Evolutionary conservation across 2,888 invertebrate genomes (phyloP).

Genomic region (Tinea trinotella): DNA sequence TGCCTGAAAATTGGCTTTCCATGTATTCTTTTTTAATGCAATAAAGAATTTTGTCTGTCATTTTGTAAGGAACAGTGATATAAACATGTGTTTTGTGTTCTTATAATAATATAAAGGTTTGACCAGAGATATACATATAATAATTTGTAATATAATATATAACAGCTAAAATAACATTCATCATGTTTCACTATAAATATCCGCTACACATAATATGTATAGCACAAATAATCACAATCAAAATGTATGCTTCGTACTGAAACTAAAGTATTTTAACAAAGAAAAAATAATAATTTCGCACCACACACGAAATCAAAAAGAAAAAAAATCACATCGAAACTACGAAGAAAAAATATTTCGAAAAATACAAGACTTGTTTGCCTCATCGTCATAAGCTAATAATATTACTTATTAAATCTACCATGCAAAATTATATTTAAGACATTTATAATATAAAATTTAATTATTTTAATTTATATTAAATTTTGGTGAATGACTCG

Average conservation of each 20-base stretch:
- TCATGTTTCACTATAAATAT: background rate
- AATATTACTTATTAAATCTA: slow-evolving; percentile 25
- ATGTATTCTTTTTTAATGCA: slow-evolving; percentile 39
- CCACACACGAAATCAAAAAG: background rate
- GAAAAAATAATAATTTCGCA: background rate
- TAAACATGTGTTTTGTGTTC: no score
- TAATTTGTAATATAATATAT: background rate
- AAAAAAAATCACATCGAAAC: background rate
- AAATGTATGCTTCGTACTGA: background rate
- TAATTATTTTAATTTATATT: no score
- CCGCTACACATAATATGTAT: background rate
- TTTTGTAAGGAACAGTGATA: no score
- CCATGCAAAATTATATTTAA: slow-evolving; percentile 38
- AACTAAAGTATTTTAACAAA: background rate
- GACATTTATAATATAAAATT: no score
- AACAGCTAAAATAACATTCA: background rate
- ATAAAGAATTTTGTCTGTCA: no score
- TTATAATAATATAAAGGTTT: background rate
- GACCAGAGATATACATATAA: background rate
- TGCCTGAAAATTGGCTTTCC: no score
- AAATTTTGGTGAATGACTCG: no score
- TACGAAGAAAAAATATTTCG: slow-evolving; percentile 18
- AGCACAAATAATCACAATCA: background rate
- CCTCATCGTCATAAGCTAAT: slow-evolving; percentile 41
- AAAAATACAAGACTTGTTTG: slow-evolving; percentile 23